phyloP scores from a whole-genome alignment of 2,888 invertebrate genomes.

The Chloromyia formosa region DNA sequence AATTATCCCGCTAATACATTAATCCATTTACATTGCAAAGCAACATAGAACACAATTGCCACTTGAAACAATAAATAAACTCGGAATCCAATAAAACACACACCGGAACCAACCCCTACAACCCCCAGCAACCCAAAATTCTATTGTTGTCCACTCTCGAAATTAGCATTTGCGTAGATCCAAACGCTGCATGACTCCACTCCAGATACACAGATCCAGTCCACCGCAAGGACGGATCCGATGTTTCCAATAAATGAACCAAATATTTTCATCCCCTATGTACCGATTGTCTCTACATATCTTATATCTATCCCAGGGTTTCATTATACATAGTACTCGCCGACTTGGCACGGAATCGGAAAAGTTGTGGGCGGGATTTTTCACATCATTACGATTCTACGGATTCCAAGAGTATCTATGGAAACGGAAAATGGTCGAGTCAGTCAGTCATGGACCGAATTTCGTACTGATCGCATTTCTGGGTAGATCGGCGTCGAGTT shows the following conservation, averaged over 20 bases:
- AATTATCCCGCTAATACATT: neutral
- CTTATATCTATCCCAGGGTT: neutral
- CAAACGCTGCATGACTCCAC: conserved; percentile 9
- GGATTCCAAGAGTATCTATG: neutral
- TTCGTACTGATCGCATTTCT: conserved; percentile 13
- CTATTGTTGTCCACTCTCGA: neutral
- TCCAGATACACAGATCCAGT: neutral
- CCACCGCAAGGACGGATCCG: neutral
- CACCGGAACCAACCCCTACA: neutral
- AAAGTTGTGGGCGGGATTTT: conserved; percentile 41
- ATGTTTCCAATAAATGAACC: too few species aligned
- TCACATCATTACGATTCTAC: neutral
- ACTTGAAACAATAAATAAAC: conserved; percentile 12
- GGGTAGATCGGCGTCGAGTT: neutral
- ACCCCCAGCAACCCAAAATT: neutral
- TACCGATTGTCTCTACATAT: neutral
- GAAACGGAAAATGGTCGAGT: conserved; percentile 7
- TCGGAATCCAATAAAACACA: neutral
- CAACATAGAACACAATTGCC: neutral
- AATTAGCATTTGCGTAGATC: conserved; percentile 8
- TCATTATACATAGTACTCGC: neutral
- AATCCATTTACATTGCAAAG: neutral
- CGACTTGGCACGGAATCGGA: neutral
- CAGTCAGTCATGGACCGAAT: conserved; percentile 28
- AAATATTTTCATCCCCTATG: too few species aligned